A percentile compares a stretch with the other conserved stretches of the same genome.
Conservation (phyloP, 2,888 invertebrate genomes). For the Alentia gelatinosa region DNA sequence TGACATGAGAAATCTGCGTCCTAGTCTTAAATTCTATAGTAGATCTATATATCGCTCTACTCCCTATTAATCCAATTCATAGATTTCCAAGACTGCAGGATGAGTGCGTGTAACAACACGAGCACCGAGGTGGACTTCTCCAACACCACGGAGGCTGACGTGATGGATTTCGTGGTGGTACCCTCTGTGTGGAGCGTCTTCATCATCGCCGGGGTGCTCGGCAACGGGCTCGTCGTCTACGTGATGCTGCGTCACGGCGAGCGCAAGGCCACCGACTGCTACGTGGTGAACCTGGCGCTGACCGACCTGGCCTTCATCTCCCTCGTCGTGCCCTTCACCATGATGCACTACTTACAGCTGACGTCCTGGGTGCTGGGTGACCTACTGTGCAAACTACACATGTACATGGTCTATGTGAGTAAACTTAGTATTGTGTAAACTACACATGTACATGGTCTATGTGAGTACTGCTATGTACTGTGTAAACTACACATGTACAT, state of each 20-base stretch:
- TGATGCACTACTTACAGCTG: conserved; percentile 68
- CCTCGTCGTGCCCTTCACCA: conserved; percentile 74
- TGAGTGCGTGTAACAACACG: not conserved
- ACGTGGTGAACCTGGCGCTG: conserved; percentile 76
- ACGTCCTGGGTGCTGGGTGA: conserved; percentile 73
- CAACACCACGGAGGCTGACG: not conserved
- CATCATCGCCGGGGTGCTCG: conserved; percentile 70
- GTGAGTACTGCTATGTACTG: conserved; percentile 75
- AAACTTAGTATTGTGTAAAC: conserved; percentile 74
- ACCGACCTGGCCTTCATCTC: conserved; percentile 76
- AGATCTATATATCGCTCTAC: too few relatives aligned
- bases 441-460: conserved; percentile 74
- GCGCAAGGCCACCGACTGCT: conserved; percentile 74
- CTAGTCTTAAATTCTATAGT: too few relatives aligned
- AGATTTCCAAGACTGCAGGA: not conserved
- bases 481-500: conserved; percentile 75
- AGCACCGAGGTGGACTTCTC: not conserved
- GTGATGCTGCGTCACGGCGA: conserved; percentile 74
- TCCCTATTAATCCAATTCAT: too few relatives aligned
- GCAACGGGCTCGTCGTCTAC: conserved; percentile 75
- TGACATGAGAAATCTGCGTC: too few relatives aligned
- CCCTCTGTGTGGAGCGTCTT: conserved; percentile 71
- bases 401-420: conserved; percentile 77
- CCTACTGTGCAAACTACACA: conserved; percentile 73
- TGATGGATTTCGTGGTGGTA: conserved; percentile 63